Base-by-base conservation (phyloP, 2,797 vertebrate species). In the Leptatherina wallacei region DNA sequence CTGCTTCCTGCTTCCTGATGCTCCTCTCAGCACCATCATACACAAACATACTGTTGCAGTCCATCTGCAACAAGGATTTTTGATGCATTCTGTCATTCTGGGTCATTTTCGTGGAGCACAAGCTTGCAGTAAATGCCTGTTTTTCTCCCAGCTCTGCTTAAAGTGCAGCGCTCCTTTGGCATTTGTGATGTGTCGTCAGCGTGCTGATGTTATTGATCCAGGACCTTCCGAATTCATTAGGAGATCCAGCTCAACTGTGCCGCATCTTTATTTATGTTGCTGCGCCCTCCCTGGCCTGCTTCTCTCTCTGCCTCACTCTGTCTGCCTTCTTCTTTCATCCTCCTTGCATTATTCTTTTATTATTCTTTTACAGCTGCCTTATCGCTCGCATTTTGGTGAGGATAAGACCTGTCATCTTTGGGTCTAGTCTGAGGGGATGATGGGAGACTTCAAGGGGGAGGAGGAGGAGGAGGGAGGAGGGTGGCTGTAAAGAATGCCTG, bases 351-450 rank as follows among this genome's bases (percentile, higher is more conserved):
- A 95, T 94, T 89, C 80, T 84, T 89, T 92, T 92, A 92, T 86
- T 92, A 87, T 94, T 90, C 88, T 85, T 88, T 90, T 85, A 92
- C 90, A 86, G 88, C 83, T 68, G 80, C 83, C 87, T 89, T 94
- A 94, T 94, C 91, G 93, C 92, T 90, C 86, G 92, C 90, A 93
- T 95, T 96, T 91, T 91, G 92, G 89, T 91, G 95, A 93, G 95
- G 96, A 95, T 95, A 93, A 95, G 94, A 94, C 94, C 95, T 97
- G 96, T 96, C 96, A 95, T 95, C 93, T 89, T 93, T 88, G 64
- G 65, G 92, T 93, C 88, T 94, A 81, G 79, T 73, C 12, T 65
- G 11, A 93, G 92, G 94, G 93, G 94, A 95, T 96, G 95, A 96
- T 95, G 94, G 92, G 93, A 89, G 93, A 68, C 85, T 94, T 95